Base-by-base conservation (phyloP, 2,888 invertebrate species). In the Napeogenes inachia region DNA sequence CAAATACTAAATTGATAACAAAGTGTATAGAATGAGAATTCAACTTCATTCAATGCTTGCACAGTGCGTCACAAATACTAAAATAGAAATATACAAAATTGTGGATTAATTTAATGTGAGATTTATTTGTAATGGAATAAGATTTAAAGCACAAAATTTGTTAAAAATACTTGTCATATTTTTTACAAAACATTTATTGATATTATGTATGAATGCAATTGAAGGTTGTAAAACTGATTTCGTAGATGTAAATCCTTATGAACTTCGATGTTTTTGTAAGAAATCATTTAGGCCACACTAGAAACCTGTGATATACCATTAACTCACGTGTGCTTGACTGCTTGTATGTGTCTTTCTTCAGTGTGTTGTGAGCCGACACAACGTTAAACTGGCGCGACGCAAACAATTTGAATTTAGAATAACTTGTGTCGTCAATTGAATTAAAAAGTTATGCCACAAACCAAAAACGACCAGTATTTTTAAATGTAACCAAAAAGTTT, bases 401-500 rank as follows among this genome's bases (percentile, higher is more conserved):
- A 61, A 46, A 21, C 21, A 21, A n/a, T 64, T 59, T 61, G 57
- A 59, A 56, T 63, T 53, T 59, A 61, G 57, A 59, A 61, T 60
- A 62, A 59, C 62, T 62, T 66, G 68, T 69, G 61, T 64, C 65
- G 62, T 66, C 66, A 66, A 64, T 67, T 57, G 21, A 56, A 56
- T 53, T 57, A 47, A 54, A 58, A 54, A 58, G 54, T 46, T 57
- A 63, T 54, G 65, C 65, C 68, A 63, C 66, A 66, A 73, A 87
- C 87, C 87, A 88, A 89, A 89, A 85, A 84, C 77, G 79, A 87
- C 80, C 87, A 88, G 88, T 88, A 88, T 89, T 88, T 82, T 81
- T 81, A 75, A 81, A 74, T 81, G 76, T 83, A 85, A 85, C 85
- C 85, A 85, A 88, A 87, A 81, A 82, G 71, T 62, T 60, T 75